phyloP scores from a whole-genome alignment of 2,113 vertebrate species.

The Tretioscincus oriximinensis region DNA sequence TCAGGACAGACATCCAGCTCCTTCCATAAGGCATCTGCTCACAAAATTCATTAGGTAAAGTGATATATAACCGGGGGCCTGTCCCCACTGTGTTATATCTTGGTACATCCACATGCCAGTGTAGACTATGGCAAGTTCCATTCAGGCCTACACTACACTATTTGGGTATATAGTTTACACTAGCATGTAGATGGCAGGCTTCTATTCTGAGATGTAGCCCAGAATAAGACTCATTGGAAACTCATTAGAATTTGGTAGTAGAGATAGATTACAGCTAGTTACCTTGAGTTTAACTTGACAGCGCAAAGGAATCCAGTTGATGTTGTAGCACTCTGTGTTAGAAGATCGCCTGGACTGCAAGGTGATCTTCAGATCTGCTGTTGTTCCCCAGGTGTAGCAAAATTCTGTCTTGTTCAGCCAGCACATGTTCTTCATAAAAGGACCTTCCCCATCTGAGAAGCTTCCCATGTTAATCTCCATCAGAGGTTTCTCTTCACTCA shows the following conservation, averaged over 20 bases:
- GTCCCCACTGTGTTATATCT: too few species aligned
- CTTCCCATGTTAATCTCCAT: constrained; percentile 79
- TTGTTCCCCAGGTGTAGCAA: constrained; percentile 88
- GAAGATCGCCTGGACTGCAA: constrained; percentile 71
- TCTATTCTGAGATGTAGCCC: too few species aligned
- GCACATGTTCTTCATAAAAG: constrained; percentile 84
- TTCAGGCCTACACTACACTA: too few species aligned
- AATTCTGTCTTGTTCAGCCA: constrained; percentile 86
- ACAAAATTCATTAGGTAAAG: background rate
- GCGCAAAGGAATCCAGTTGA: constrained; percentile 83
- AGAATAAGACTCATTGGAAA: too few species aligned
- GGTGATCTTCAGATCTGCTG: constrained; percentile 81
- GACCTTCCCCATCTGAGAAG: constrained; percentile 77
- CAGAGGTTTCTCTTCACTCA: constrained; percentile 76
- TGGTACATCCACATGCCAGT: too few species aligned
- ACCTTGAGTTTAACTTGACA: constrained; percentile 86
- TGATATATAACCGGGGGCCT: background rate
- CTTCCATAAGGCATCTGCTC: background rate
- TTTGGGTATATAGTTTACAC: too few species aligned
- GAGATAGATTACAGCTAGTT: constrained; percentile 19
- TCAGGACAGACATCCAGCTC: background rate
- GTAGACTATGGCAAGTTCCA: too few species aligned
- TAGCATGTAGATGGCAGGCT: too few species aligned
- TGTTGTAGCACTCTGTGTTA: constrained; percentile 82
- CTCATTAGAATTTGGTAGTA: background rate